Conservation (phyloP, 2,888 invertebrate genomes). For the Cacoxenus indagator region DNA sequence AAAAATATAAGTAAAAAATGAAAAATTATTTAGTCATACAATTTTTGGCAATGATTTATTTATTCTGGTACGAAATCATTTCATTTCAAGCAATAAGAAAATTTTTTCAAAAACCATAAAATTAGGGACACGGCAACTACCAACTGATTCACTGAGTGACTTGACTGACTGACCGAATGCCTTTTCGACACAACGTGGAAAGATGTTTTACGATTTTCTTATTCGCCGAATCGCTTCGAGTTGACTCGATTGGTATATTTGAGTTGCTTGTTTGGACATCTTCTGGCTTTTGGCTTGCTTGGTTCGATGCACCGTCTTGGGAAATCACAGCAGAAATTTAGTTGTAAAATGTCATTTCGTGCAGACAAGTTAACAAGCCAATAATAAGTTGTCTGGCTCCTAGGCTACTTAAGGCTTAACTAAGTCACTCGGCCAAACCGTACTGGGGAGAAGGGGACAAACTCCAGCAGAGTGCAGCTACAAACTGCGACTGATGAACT, state of each 20-base stretch:
- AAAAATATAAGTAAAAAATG: background rate
- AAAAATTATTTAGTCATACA: background rate
- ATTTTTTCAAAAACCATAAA: conserved; percentile 21
- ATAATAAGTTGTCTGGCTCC: conserved; percentile 60
- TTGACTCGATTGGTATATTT: conserved; percentile 24
- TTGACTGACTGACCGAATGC: conserved; percentile 25
- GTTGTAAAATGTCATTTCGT: conserved; percentile 69
- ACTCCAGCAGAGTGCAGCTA: background rate
- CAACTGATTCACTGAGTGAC: conserved; percentile 38
- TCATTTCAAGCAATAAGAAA: background rate
- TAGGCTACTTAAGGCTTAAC: conserved; percentile 15
- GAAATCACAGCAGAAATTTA: conserved; percentile 57
- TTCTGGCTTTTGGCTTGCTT: conserved; percentile 6
- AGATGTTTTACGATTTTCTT: conserved; percentile 49
- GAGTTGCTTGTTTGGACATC: conserved; percentile 8
- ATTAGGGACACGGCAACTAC: conserved; percentile 15
- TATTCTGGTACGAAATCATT: background rate
- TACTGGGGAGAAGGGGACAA: background rate
- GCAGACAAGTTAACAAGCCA: conserved; percentile 66
- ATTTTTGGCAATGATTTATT: conserved; percentile 16
- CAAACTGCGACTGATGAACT: background rate
- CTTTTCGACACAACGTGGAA: no score
- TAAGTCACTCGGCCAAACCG: conserved; percentile 11
- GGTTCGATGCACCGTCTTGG: conserved; percentile 43
- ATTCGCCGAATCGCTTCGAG: conserved; percentile 40